Evolutionary conservation across 2,113 vertebrate genomes (phyloP), one percentile per base, ranked within the genome.

Genomic region (Ceyx margarethae): DNA sequence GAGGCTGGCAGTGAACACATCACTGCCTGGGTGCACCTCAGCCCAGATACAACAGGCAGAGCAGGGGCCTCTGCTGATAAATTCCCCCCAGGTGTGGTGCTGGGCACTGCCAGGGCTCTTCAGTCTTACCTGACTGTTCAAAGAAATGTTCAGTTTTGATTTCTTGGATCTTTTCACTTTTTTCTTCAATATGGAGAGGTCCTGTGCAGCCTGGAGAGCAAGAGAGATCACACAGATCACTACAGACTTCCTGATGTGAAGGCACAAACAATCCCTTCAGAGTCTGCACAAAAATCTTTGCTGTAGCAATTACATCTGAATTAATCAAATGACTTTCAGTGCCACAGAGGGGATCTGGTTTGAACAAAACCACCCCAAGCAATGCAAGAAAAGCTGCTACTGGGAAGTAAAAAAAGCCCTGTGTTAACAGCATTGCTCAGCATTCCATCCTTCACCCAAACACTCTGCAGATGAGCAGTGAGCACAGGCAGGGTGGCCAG

Each of bases 61-160:
- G 53, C 48, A 21, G 37, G 82, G 80, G 35, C 40, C 50, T 81
- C 25, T 33, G 66, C 74, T 81, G 43, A 35, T 64, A 11, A 72
- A 84, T 33, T 21, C 5, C 58, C 9, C 10, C 28, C 29, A 64
- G 25, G 31, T 0, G 0, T 5, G 7, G 46, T 18, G 57, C 50
- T 56, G 46, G 28, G 46, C 50, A 35, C 9, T n/a, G 64, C 17
- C 8, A 60, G 53, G 35, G 26, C 53, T 68, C 13, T 21, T 74
- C 0, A 1, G 2, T 72, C 95, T 97, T 96, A 98, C 98, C 96
- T 97, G 94, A 58, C 76, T 96, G 43, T 45, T 93, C 62, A 94
- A 56, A 66, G 97, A 94, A n/a, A 78, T 0, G 3, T 89, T 75
- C 77, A 68, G 57, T 40, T 84, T 87, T 21, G 68, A 5, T 17